A percentile compares a stretch with the other conserved stretches of the same genome.
These are phyloP conservation scores for Drosophila oshimai DNA, from an alignment of 1,140 invertebrate genomes.

Conservation along the genomic window DNA sequence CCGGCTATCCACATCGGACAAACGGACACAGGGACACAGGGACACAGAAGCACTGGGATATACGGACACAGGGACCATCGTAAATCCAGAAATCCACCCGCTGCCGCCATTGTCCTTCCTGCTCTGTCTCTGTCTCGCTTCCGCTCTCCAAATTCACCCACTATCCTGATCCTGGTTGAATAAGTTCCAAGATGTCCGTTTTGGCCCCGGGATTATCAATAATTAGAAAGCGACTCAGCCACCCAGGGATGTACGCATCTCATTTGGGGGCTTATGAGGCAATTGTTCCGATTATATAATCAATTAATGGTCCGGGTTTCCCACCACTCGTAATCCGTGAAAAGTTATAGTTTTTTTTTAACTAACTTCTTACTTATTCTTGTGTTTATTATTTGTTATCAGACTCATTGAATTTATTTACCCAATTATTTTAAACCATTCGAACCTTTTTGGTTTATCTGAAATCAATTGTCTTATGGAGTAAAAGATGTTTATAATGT, in stretches of 20 bases:
- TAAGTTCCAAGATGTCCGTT: slow-evolving; percentile 29
- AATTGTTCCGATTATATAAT: slow-evolving; percentile 32
- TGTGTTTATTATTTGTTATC: no score
- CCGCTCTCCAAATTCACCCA: not conserved
- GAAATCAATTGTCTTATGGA: no score
- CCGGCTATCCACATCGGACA: slow-evolving; percentile 51
- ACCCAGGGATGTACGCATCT: slow-evolving; percentile 9
- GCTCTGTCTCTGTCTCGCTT: slow-evolving; percentile 14
- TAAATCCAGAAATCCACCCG: slow-evolving; percentile 61
- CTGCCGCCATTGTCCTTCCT: slow-evolving; percentile 67
- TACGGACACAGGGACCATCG: slow-evolving; percentile 27
- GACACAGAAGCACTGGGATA: not conserved
- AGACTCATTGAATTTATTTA: no score
- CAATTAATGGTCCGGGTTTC: not conserved
- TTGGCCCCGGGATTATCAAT: slow-evolving; percentile 34
- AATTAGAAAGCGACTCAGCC: slow-evolving; percentile 25
- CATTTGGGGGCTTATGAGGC: slow-evolving; percentile 26
- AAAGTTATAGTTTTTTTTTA: not conserved
- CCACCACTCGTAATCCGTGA: not conserved
- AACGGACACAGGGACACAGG: not conserved
- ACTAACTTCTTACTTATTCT: no score
- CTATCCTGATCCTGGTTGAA: not conserved
- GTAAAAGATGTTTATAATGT: no score
- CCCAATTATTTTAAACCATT: no score
- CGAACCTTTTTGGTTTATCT: not conserved